phyloP scores from a whole-genome alignment of 2,113 vertebrate species.

The Lepisosteus osseus region DNA sequence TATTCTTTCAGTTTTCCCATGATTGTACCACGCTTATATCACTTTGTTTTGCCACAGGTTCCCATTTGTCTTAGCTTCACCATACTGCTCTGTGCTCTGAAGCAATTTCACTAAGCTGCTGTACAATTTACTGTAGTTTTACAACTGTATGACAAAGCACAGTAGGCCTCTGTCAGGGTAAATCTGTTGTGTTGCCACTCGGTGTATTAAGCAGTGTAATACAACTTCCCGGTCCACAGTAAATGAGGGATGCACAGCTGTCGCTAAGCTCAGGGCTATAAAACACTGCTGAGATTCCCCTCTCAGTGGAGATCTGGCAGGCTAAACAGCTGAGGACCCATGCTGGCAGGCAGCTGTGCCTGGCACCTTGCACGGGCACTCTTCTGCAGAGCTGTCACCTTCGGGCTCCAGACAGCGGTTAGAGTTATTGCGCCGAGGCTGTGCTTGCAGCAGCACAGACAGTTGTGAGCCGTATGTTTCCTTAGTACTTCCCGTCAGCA shows the following conservation, averaged over 20 bases:
- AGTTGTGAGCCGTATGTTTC: background rate
- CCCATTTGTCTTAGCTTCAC: no score
- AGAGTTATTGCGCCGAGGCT: background rate
- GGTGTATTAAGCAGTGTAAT: no score
- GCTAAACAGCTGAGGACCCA: background rate
- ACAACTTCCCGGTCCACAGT: no score
- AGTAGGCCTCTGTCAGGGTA: no score
- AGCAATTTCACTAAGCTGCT: no score
- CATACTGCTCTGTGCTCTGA: no score
- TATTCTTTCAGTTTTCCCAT: no score
- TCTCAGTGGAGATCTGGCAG: background rate
- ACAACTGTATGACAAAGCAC: no score
- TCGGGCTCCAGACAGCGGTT: background rate
- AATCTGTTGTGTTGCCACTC: no score
- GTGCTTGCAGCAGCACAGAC: background rate
- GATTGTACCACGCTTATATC: no score
- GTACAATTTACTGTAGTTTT: no score
- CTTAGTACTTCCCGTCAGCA: background rate
- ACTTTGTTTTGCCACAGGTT: no score
- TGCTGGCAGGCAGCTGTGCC: background rate
- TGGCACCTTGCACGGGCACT: background rate
- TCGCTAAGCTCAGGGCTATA: constrained; percentile 22
- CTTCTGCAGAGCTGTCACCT: background rate
- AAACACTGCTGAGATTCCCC: background rate
- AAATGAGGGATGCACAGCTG: constrained; percentile 7